phyloP scores from a whole-genome alignment of 2,113 vertebrate species.

The Mellivora capensis region DNA sequence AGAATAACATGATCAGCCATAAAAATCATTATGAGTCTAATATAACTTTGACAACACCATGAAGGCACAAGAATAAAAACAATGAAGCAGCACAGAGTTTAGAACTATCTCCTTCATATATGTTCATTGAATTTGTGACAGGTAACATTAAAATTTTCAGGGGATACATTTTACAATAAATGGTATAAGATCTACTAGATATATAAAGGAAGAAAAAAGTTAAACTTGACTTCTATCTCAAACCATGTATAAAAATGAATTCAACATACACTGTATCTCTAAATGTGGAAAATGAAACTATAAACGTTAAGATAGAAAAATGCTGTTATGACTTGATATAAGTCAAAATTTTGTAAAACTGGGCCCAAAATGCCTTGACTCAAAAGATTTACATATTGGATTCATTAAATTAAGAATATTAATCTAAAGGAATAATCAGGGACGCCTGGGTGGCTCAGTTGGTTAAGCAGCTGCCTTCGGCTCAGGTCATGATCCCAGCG shows the following conservation, averaged over 20 bases:
- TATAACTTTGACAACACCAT: neutral
- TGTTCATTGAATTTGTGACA: neutral
- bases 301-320: neutral
- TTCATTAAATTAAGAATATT: neutral
- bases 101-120: neutral
- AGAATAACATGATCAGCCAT: neutral
- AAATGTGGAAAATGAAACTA: neutral
- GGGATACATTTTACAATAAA: neutral
- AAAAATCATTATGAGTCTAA: neutral
- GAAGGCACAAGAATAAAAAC: neutral
- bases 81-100: neutral
- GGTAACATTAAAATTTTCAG: neutral
- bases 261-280: neutral
- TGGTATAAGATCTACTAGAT: neutral
- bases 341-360: neutral
- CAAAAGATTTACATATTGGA: neutral
- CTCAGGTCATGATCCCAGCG: too few relatives aligned
- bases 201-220: neutral
- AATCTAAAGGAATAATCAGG: neutral
- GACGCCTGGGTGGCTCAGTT: too few relatives aligned
- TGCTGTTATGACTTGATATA: neutral
- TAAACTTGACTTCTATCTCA: neutral
- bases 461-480: too few relatives aligned
- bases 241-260: neutral
- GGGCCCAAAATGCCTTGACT: neutral